Base-by-base conservation (phyloP, 2,888 invertebrate species). In the Drosophila multiciliata region DNA sequence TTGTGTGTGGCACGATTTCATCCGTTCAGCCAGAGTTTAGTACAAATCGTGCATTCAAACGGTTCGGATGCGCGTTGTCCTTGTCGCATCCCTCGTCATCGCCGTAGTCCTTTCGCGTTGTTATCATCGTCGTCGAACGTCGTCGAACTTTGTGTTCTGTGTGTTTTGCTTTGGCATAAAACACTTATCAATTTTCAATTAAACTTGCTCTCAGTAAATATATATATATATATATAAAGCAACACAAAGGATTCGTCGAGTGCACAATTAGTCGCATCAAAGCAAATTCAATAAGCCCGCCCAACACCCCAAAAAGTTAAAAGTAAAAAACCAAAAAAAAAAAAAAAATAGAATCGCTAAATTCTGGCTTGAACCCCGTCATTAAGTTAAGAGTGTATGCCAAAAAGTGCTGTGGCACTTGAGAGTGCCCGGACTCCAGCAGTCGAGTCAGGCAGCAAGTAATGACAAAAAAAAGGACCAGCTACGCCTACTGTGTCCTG, bases 11-110 rank as follows among this genome's bases (percentile, higher is more conserved):
- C 53, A 67, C 71, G 65, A 77, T 60, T 66, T 58, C 45, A 66
- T 59, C 58, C 38, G n/a, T 55, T 38, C 55, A 38, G 69, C 62
- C 59, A 45, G 49, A 57, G 53, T 91, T 92, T 92, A 92, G 92
- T 92, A 92, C 93, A 92, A 92, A 91, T 92, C 92, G 92, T 92
- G 92, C 91, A 83, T 91, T 92, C 92, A 85, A 87, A 91, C 90
- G 91, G 91, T 92, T 75, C 91, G 92, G 92, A 90, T 92, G 92
- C 89, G 84, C 82, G 83, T 71, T 70, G 60, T 80, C 67, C 64
- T 66, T 68, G 1, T 45, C 45, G 45, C 15, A 45, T 45, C 45
- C 20, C 8, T 55, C 17, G 49, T 26, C 26, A 48, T 73, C 68
- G 66, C 70, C 75, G 60, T 23, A 17, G 17, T 80, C 26, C 26